Evolutionary conservation across 2,888 invertebrate species (phyloP), one percentile per base, ranked within the genome.

Genomic region (Drosophila niveifrons): DNA sequence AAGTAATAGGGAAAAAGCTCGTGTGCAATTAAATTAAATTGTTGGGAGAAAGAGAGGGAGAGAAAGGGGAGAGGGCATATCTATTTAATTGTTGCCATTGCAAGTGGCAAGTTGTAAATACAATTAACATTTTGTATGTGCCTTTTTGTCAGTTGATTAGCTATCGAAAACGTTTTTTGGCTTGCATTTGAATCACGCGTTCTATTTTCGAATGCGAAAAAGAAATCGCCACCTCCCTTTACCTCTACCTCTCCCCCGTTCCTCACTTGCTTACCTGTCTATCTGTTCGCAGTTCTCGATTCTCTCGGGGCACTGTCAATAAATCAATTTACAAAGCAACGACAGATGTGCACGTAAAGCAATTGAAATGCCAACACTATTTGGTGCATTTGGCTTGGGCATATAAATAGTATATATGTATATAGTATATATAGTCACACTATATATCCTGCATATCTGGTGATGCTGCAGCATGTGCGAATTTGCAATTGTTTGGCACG

Each of bases 281-380:
- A 6, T 1, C 23, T n/a, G 7, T 10, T 3, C 47, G 7, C 48
- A 23, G 9, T 46, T 39, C n/a, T 11, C 29, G 11, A 23, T 23
- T 23, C 23, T 11, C 41, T n/a, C n/a, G n/a, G n/a, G n/a, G 29
- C 17, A 51, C 62, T 48, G 72, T 66, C 71, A 52, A 76, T 76
- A 69, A 76, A 79, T 79, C 68, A 82, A 79, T 82, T 76, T 73
- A 71, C 76, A 69, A 67, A 69, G 69, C 68, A 73, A 62, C 73
- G 82, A 68, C 82, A 82, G 82, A 82, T 82, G 82, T 72, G 82
- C 79, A 69, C 67, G 58, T 59, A 58, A 68, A 55, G 72, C 77
- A 77, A 70, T 75, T 73, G 77, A 82, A 84, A 84, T 79, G 84
- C 82, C 78, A 82, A 71, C 79, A 75, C 77, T 81, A 78, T 83